Evolutionary conservation across 2,113 vertebrate genomes (phyloP), one percentile per base, ranked within the genome.

Genomic region (Cranoglanis bouderius): DNA sequence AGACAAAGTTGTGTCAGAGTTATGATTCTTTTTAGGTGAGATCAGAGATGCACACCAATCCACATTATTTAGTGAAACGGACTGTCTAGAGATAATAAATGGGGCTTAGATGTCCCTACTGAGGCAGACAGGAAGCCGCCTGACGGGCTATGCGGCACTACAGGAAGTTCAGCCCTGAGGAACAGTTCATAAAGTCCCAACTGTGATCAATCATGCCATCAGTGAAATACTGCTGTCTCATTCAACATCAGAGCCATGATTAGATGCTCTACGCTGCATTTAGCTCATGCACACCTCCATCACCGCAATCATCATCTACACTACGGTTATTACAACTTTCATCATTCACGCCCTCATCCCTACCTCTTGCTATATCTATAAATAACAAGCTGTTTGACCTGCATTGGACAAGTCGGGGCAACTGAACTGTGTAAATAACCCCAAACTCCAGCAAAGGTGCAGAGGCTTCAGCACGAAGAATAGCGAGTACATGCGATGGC

Each of bases 161-260:
- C 94, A 97, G 94, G 96, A 97, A 97, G 96, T 96, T 96, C 93
- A 97, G 95, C 96, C 94, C 95, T 96, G 95, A 97, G 96, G 95
- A 95, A 96, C 95, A 96, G 96, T 97, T 96, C 96, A 96, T 96
- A 96, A 97, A 97, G 96, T 95, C 95, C 94, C 94, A 95, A 96
- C 95, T 94, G 95, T 94, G 95, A 97, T 97, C 95, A 96, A 97
- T 98, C 96, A 96, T 80, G 91, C 88, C 77, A 88, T 70, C 63
- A 85, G n/a, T 19, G 51, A 81, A 86, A 63, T 49, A 91, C 49
- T 82, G n/a, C 43, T 43, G 53, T 87, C 63, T 80, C 65, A 6
- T 24, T 72, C 74, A 81, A 61, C 49, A 77, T 81, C 59, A 67
- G 40, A 51, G 55, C 72, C n/a, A 40, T 53, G 82, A 51, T 84